A percentile compares a stretch with the other conserved stretches of the same genome.
Evolutionary conservation across 2,113 vertebrate species (phyloP).

Genomic region (Craseonycteris thonglongyai): DNA sequence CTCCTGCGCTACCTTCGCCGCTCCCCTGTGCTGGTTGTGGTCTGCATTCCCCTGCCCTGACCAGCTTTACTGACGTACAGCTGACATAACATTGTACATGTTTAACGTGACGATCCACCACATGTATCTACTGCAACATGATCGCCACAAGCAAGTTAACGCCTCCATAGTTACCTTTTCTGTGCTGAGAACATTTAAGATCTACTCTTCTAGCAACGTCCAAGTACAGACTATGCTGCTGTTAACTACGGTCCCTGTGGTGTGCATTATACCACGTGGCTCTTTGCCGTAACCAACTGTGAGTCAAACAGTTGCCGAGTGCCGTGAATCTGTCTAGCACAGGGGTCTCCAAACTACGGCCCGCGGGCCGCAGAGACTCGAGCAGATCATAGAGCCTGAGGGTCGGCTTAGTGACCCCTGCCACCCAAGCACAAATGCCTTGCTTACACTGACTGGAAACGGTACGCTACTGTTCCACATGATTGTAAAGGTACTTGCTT

Average conservation of each 20-base stretch:
- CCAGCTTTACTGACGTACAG: fast-evolving
- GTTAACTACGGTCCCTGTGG: neutral
- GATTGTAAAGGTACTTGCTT: neutral
- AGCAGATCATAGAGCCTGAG: fast-evolving
- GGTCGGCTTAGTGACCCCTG: fast-evolving
- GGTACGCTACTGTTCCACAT: too few species aligned
- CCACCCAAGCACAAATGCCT: neutral
- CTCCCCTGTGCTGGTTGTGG: too few species aligned
- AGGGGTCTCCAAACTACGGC: too few species aligned
- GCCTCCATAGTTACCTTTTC: neutral
- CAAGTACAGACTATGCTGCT: fast-evolving
- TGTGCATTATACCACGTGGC: fast-evolving
- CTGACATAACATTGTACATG: fast-evolving
- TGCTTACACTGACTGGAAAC: fast-evolving
- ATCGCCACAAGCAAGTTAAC: fast-evolving
- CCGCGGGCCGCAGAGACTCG: too few species aligned
- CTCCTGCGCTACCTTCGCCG: too few species aligned
- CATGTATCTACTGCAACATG: fast-evolving
- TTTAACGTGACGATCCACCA: fast-evolving
- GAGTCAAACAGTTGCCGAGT: neutral
- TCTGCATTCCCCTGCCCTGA: too few species aligned
- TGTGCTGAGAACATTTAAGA: neutral
- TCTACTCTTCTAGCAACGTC: too few species aligned
- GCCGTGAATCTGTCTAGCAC: too few species aligned
- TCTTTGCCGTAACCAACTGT: too few species aligned